phyloP scores from a whole-genome alignment of 2,888 invertebrate species.

The Ochropacha duplaris region DNA sequence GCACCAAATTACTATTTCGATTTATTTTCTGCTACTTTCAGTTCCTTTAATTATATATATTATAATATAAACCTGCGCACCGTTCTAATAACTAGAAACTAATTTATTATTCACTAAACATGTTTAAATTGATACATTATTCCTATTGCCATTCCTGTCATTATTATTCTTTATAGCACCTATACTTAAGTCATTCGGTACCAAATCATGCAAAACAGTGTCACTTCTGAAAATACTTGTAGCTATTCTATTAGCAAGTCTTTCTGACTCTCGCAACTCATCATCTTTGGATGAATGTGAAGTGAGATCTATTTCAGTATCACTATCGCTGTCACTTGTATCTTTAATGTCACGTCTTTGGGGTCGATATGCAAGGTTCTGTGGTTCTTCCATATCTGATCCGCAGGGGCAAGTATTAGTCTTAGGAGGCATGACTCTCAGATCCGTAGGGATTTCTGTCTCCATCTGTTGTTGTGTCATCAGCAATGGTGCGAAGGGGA shows the following conservation, averaged over 20 bases:
- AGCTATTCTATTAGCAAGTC: conserved; percentile 70
- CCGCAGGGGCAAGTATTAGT: conserved; percentile 58
- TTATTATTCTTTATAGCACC: conserved; percentile 53
- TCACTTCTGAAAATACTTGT: conserved; percentile 75
- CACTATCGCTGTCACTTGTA: conserved; percentile 71
- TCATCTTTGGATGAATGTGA: conserved; percentile 78
- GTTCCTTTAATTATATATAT: background rate
- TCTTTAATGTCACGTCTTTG: conserved; percentile 49
- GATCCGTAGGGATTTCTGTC: conserved; percentile 69
- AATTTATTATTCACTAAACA: background rate
- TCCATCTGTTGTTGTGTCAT: conserved; percentile 60
- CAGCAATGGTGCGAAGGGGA: conserved; percentile 62
- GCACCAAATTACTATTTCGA: background rate
- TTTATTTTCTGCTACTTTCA: background rate
- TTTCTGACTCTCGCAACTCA: conserved; percentile 70
- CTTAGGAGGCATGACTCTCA: conserved; percentile 64
- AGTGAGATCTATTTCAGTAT: conserved; percentile 78
- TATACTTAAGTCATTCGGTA: conserved; percentile 77
- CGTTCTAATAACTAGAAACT: conserved; percentile 27
- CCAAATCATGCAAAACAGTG: conserved; percentile 71
- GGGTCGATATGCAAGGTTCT: conserved; percentile 67
- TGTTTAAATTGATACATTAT: conserved; percentile 56
- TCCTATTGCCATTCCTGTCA: conserved; percentile 54
- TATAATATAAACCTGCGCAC: background rate
- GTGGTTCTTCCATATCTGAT: conserved; percentile 58